Conservation (phyloP, 2,113 vertebrate species). For the Pycnonotus jocosus region DNA sequence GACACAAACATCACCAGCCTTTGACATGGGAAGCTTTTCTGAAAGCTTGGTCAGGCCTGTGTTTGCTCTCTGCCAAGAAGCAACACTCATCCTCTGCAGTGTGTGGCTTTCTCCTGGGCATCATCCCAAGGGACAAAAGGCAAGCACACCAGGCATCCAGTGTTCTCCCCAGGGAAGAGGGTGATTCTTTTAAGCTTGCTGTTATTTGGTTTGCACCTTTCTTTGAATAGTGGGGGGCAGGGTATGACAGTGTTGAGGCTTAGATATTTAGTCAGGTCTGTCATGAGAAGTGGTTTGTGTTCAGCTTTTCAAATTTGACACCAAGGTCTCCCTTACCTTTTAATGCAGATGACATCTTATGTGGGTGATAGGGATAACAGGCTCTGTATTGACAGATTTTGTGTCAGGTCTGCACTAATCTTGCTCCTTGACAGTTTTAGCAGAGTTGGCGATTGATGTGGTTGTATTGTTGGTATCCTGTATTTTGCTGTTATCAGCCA, state of each 20-base stretch:
- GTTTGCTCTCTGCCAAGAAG: background rate
- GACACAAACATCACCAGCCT: background rate
- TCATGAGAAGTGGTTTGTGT: background rate
- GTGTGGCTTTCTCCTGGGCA: background rate
- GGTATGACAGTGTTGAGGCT: background rate
- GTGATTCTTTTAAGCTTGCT: background rate
- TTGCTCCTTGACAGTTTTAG: background rate
- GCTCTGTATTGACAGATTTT: background rate
- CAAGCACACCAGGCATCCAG: too few species aligned
- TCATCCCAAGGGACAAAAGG: background rate
- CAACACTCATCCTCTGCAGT: rapidly evolving
- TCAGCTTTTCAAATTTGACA: background rate
- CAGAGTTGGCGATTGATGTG: background rate
- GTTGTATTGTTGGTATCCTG: background rate
- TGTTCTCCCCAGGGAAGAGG: background rate
- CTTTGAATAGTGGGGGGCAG: background rate
- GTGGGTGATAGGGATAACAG: background rate
- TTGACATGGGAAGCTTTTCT: background rate
- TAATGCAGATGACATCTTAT: rapidly evolving
- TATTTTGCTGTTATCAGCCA: background rate
- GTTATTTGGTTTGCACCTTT: background rate
- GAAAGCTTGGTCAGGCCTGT: background rate
- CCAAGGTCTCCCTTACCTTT: background rate
- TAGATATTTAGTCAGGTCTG: background rate
- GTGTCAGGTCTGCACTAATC: background rate